These are phyloP conservation scores for Sitobion miscanthi DNA, from an alignment of 1,140 invertebrate species.

Conservation along the genomic window DNA sequence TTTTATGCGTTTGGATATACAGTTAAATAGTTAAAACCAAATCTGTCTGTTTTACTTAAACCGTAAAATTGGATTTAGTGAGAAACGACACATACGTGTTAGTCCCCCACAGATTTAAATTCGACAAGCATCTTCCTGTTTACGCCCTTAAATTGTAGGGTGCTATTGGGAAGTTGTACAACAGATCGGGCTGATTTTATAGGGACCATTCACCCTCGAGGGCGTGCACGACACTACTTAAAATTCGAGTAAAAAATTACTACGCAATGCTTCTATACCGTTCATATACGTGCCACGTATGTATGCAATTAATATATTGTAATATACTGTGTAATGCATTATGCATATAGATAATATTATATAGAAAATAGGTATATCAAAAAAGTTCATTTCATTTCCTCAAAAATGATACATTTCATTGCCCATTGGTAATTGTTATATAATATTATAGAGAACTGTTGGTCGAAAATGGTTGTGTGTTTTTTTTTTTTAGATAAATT, in stretches of 20 bases:
- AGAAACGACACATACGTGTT: constrained; percentile 35
- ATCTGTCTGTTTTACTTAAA: neutral
- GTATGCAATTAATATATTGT: neutral
- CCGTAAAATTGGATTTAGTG: constrained; percentile 32
- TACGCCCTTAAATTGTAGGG: constrained; percentile 47
- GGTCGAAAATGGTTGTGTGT: no score
- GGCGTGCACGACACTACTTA: constrained; percentile 2
- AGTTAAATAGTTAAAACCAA: neutral
- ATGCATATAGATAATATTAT: neutral
- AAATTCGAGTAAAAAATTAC: constrained; percentile 38
- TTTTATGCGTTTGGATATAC: neutral
- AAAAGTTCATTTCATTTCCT: neutral
- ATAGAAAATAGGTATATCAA: neutral
- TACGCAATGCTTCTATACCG: neutral
- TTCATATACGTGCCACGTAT: neutral
- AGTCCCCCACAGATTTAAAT: constrained; percentile 29
- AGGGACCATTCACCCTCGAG: neutral
- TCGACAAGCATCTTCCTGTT: constrained; percentile 54
- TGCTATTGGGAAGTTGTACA: constrained; percentile 29
- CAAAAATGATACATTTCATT: neutral
- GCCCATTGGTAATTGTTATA: neutral
- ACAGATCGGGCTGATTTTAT: constrained; percentile 32
- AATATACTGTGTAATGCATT: neutral
- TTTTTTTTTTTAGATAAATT: neutral
- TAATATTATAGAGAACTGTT: no score